A percentile compares a stretch with the other conserved stretches of the same genome.
Evolutionary conservation across 2,797 vertebrate species (phyloP).

Genomic region (Sebastes oblongus): DNA sequence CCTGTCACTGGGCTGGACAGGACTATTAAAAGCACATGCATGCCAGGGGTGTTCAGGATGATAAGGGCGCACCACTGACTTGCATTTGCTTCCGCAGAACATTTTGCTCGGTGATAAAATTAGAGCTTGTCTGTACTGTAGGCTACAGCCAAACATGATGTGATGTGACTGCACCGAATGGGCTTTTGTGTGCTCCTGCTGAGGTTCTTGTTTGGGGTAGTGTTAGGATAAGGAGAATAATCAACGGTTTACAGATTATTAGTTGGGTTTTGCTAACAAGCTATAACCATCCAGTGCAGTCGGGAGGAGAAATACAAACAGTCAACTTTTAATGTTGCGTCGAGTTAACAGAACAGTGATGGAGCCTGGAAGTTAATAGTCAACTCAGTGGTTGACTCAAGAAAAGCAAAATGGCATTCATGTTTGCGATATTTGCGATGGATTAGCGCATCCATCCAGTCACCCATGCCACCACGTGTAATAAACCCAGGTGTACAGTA

Average conservation of each 20-base stretch:
- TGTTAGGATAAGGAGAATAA: not conserved
- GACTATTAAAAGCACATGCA: constrained; percentile 43
- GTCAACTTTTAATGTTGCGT: not conserved
- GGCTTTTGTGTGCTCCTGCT: not conserved
- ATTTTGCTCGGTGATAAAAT: constrained; percentile 45
- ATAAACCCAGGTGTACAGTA: not conserved
- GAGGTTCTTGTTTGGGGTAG: not conserved
- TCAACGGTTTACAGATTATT: not conserved
- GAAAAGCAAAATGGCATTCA: not conserved
- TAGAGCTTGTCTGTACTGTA: constrained; percentile 39
- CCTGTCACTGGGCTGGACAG: constrained; percentile 17
- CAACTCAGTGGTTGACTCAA: not conserved
- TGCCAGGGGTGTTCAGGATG: constrained; percentile 26
- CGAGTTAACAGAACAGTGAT: not conserved
- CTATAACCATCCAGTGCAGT: not conserved
- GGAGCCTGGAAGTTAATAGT: not conserved
- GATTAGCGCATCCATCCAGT: not conserved
- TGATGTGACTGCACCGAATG: constrained; percentile 30
- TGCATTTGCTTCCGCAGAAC: constrained; percentile 31
- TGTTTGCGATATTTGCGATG: not conserved
- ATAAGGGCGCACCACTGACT: constrained; percentile 52
- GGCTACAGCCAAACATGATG: constrained; percentile 29
- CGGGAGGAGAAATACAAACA: not conserved
- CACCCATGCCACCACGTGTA: not conserved
- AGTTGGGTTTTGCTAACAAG: not conserved